phyloP scores from a whole-genome alignment of 2,113 vertebrate species.

The Chloroceryle aenea region DNA sequence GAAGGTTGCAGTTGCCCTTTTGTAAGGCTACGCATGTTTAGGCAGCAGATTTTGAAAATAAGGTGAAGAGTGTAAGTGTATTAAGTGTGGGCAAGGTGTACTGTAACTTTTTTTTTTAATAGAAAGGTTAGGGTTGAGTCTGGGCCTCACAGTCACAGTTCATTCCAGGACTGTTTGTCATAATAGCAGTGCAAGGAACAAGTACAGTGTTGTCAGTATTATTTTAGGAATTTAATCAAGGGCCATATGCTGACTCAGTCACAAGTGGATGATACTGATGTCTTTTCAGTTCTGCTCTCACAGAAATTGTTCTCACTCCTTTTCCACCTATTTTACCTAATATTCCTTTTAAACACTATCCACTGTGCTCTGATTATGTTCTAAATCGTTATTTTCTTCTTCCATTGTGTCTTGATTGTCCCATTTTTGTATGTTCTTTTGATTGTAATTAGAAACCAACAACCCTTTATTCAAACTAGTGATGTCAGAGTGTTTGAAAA shows the following conservation, averaged over 20 bases:
- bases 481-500: neutral
- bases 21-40: neutral
- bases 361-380: neutral
- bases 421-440: neutral
- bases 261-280: neutral
- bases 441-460: neutral
- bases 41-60: slow-evolving; percentile 13
- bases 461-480: neutral
- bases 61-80: neutral
- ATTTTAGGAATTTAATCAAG: slow-evolving; percentile 56
- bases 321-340: neutral
- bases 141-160: neutral
- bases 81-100: slow-evolving; percentile 21
- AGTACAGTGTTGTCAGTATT: slow-evolving; percentile 9
- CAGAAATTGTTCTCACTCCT: neutral
- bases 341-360: neutral
- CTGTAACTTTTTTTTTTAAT: neutral
- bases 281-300: neutral
- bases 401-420: neutral
- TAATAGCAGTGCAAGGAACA: neutral
- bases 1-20: neutral
- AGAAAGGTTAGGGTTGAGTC: neutral
- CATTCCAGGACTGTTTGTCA: slow-evolving; percentile 39
- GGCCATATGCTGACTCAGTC: slow-evolving; percentile 33
- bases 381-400: neutral